These are phyloP conservation scores for Scelioninae gen. 2 DNA, from an alignment of 2,888 invertebrate species.

Conservation along the genomic window DNA sequence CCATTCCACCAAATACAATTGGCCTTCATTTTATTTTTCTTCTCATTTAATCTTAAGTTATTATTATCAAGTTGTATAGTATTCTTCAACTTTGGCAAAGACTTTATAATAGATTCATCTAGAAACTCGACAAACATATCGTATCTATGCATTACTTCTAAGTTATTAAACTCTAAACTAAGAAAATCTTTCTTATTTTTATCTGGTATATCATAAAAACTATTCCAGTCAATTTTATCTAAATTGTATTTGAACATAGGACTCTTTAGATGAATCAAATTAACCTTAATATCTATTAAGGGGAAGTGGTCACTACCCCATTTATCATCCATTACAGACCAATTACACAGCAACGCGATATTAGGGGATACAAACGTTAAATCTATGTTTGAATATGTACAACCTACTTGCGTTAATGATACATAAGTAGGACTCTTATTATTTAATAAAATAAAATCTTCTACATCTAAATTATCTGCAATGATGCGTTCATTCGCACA, in stretches of 20 bases:
- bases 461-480: conserved; percentile 17
- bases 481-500: conserved; percentile 23
- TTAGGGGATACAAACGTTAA: conserved; percentile 9
- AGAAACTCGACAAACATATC: background rate
- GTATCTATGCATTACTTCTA: background rate
- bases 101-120: background rate
- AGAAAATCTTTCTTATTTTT: background rate
- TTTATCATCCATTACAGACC: conserved; percentile 3
- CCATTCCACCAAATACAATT: background rate
- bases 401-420: background rate
- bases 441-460: conserved; percentile 26
- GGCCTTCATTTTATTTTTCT: too few species aligned
- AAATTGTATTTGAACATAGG: background rate
- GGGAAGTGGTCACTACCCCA: conserved; percentile 9
- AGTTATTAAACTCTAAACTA: background rate
- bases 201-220: background rate
- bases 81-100: too few species aligned
- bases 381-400: conserved; percentile 13
- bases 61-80: too few species aligned
- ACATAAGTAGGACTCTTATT: conserved; percentile 25
- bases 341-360: background rate
- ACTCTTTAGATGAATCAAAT: background rate
- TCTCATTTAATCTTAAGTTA: too few species aligned
- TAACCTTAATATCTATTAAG: background rate
- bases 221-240: background rate